Evolutionary conservation across 53 echinoderm and acorn worm species (phyloP).

Genomic region (Holothuria scabra): DNA sequence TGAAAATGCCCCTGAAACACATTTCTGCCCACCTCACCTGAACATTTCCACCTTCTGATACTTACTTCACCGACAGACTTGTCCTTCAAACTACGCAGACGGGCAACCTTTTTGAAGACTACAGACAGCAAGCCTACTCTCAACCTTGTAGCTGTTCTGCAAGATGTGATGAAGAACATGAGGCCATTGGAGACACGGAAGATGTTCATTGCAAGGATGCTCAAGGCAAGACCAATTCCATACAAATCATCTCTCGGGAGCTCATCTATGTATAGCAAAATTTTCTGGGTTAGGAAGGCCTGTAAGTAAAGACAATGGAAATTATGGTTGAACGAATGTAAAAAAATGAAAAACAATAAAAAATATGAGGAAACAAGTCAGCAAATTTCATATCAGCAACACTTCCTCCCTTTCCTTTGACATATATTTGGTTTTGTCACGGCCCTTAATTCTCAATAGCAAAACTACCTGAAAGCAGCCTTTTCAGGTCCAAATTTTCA

Average conservation of each 20-base stretch:
- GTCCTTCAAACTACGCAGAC: constrained; percentile 83
- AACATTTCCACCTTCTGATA: too few species aligned
- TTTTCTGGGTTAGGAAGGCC: constrained; percentile 73
- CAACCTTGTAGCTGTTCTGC: constrained; percentile 80
- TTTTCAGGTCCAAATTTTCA: too few species aligned
- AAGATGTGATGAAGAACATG: constrained; percentile 73
- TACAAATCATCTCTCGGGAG: constrained; percentile 58
- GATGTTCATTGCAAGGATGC: constrained; percentile 69
- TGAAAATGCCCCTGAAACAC: too few species aligned
- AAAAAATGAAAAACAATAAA: too few species aligned
- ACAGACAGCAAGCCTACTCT: constrained; percentile 70
- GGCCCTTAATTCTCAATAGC: too few species aligned
- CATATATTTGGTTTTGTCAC: too few species aligned
- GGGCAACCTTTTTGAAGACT: constrained; percentile 77
- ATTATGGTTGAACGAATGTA: too few species aligned
- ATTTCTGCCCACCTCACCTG: too few species aligned
- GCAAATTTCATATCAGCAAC: too few species aligned
- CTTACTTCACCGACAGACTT: constrained; percentile 91
- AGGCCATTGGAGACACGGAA: constrained; percentile 65
- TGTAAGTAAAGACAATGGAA: constrained; percentile 3
- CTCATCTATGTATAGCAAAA: constrained; percentile 74
- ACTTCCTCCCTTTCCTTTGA: too few species aligned
- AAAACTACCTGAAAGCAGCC: too few species aligned
- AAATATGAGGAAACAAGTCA: too few species aligned
- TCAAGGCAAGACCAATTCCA: constrained; percentile 68